These are phyloP conservation scores for Drosophila multiciliata DNA, from an alignment of 2,888 invertebrate species.

Conservation along the genomic window DNA sequence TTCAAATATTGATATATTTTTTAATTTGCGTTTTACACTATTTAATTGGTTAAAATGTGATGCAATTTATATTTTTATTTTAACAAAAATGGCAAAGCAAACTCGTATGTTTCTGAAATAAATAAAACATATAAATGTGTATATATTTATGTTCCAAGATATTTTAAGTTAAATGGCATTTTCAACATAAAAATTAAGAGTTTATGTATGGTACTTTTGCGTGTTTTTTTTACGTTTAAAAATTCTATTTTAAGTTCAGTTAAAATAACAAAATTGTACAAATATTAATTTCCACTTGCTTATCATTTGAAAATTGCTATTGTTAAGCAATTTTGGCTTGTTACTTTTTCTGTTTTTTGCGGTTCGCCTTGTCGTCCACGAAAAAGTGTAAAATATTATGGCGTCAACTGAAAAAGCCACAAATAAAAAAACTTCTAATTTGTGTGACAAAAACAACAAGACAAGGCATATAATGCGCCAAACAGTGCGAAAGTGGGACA, in stretches of 20 bases:
- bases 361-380: constrained; percentile 36
- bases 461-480: constrained; percentile 31
- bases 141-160: not conserved
- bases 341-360: constrained; percentile 19
- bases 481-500: constrained; percentile 19
- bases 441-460: constrained; percentile 74
- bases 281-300: constrained; percentile 19
- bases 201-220: not conserved
- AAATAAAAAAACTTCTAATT: constrained; percentile 78
- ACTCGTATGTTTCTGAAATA: too few species aligned
- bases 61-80: not conserved
- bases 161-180: not conserved
- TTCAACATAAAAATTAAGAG: not conserved
- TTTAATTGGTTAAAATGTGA: not conserved
- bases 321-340: constrained; percentile 36
- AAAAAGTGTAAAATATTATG: constrained; percentile 59
- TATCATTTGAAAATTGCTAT: constrained; percentile 38
- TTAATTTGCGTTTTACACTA: not conserved
- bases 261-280: not conserved
- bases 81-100: not conserved
- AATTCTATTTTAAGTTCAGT: not conserved
- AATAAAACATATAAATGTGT: not conserved
- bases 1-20: not conserved
- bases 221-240: not conserved
- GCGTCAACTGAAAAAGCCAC: constrained; percentile 62